phyloP scores from a whole-genome alignment of 2,888 invertebrate genomes.

The Parapristionchus giblindavisi region DNA sequence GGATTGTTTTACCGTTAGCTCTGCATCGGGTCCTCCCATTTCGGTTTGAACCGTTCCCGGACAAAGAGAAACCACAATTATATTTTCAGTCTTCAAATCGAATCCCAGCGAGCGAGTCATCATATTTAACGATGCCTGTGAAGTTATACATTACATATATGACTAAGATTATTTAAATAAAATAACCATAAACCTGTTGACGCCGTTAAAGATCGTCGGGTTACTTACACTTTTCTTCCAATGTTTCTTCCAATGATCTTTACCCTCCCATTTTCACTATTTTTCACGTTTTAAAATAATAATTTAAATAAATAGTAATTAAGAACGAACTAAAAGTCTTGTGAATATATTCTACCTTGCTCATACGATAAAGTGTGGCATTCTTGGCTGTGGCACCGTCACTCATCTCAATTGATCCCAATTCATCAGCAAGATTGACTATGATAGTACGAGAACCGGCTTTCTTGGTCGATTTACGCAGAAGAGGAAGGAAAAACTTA shows the following conservation, averaged over 20 bases:
- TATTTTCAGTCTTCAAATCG: slow-evolving; percentile 13
- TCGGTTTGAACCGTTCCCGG: slow-evolving; percentile 22
- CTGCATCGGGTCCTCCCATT: slow-evolving; percentile 1
- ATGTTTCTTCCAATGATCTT: no score
- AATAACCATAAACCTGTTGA: no score
- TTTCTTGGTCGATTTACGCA: not conserved
- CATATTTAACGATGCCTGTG: slow-evolving; percentile 27
- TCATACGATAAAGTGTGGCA: slow-evolving; percentile 27
- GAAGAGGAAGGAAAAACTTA: slow-evolving; percentile 33
- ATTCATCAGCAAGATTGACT: not conserved
- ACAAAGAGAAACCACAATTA: slow-evolving; percentile 8
- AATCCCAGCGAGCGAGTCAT: slow-evolving; percentile 21
- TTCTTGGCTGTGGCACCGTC: slow-evolving; percentile 13
- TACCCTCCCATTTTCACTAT: no score
- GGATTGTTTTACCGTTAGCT: not conserved
- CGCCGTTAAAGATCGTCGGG: no score
- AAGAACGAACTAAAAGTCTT: no score
- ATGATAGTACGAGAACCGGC: not conserved
- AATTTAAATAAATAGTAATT: no score
- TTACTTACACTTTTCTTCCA: no score
- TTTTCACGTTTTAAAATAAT: no score
- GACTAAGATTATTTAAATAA: no score
- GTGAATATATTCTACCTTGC: slow-evolving; percentile 29
- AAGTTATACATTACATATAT: no score
- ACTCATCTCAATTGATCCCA: slow-evolving; percentile 17